Base-by-base conservation (phyloP, 1,140 invertebrate species). In the Temnothorax nylanderi region DNA sequence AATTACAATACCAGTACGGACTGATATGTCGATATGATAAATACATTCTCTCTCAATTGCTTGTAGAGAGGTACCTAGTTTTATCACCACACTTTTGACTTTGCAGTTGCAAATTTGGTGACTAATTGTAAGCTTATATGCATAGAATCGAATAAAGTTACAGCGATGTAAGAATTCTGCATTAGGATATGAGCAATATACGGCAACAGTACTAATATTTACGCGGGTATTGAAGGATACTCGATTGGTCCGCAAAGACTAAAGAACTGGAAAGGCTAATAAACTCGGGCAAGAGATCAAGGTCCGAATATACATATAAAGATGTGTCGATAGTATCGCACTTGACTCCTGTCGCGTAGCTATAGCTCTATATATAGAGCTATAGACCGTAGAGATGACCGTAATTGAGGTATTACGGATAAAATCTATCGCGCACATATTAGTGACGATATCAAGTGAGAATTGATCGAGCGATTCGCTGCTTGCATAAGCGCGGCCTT, bases 401-500 rank as follows among this genome's bases (percentile, higher is more conserved):
- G n/a, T n/a, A 11, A 72, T 74, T 60, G 44, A 37, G 13, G 13
- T 54, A 69, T 54, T n/a, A 64, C 47, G 18, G 60, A 37, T 34
- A 56, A 74, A 64, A 10, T 64, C 26, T 72, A 60, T 60, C 16
- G 51, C 16, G 37, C 74, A 37, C 13, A 13, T 0, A 54, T 81
- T 49, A 44, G 16, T 8, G 21, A n/a, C 34, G 2, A 84, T 60
- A 84, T 74, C 41, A 6, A 18, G 44, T 54, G 62, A 18, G 37
- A 26, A 82, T 37, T 21, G 41, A 84, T 62, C 54, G 26, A 34
- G 44, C 16, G 13, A n/a, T 82, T 82, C 13, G 11, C 8, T 8
- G 54, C 26, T 84, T 84, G 69, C 80, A 74, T 84, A 75, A 84
- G 41, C 41, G 13, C 34, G 44, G 3, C 80, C 80, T 84, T 84